Evolutionary conservation across 2,888 invertebrate genomes (phyloP).

Genomic region (Beris chalybata): DNA sequence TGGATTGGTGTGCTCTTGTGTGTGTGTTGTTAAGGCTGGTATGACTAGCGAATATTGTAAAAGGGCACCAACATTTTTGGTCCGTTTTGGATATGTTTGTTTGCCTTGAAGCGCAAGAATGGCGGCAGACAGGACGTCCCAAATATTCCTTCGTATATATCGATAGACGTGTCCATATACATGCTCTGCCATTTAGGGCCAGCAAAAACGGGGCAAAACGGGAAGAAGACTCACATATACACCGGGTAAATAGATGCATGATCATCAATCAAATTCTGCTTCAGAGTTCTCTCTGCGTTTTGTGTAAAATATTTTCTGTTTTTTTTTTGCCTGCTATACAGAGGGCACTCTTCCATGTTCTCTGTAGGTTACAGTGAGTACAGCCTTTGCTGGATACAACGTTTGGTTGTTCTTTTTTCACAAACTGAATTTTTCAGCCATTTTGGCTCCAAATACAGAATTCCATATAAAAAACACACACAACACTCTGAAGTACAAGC

Average conservation of each 20-base stretch:
- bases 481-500: no score
- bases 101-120: slow-evolving; percentile 10
- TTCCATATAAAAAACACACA: no score
- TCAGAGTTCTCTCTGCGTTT: no score
- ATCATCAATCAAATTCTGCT: slow-evolving; percentile 44
- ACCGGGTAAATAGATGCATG: slow-evolving; percentile 42
- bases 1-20: neutral
- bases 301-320: no score
- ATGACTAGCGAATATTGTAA: slow-evolving; percentile 21
- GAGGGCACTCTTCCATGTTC: no score
- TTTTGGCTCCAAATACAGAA: no score
- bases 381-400: no score
- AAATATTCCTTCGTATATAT: slow-evolving; percentile 22
- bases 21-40: neutral
- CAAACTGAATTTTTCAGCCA: no score
- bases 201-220: slow-evolving; percentile 6
- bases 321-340: no score
- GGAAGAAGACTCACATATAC: slow-evolving; percentile 5
- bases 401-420: no score
- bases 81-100: slow-evolving; percentile 7
- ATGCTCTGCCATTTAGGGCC: neutral
- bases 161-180: neutral
- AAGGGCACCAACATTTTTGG: slow-evolving; percentile 17
- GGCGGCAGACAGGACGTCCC: slow-evolving; percentile 18
- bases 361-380: no score